Evolutionary conservation across 2,797 vertebrate species (phyloP).

Genomic region (Poeciliopsis turneri): DNA sequence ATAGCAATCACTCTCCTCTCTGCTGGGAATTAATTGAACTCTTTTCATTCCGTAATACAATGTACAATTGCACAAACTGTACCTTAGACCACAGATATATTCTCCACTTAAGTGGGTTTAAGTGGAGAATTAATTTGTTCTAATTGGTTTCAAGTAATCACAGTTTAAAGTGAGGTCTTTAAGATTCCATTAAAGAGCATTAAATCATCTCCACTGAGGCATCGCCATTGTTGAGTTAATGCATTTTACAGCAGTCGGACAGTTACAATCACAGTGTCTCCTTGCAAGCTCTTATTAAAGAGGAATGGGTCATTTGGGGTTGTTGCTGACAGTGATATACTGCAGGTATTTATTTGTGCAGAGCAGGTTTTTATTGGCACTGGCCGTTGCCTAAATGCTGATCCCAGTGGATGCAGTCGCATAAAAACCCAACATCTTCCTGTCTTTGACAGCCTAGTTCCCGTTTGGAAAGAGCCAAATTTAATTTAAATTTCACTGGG

Average conservation of each 20-base stretch:
- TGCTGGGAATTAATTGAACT: constrained; percentile 50
- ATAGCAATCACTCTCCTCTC: constrained; percentile 37
- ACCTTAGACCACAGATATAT: neutral
- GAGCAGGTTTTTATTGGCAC: constrained; percentile 64
- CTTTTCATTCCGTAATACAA: constrained; percentile 40
- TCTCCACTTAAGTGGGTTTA: constrained; percentile 37
- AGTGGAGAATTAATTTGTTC: constrained; percentile 41
- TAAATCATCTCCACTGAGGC: constrained; percentile 11
- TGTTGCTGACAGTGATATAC: constrained; percentile 61
- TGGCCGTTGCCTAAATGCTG: constrained; percentile 42
- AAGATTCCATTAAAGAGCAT: constrained; percentile 24
- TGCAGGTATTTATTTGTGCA: constrained; percentile 62
- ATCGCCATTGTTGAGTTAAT: constrained; percentile 28
- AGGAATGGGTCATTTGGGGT: constrained; percentile 57
- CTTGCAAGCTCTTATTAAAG: constrained; percentile 51
- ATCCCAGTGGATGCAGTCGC: constrained; percentile 46
- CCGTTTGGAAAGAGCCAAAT: constrained; percentile 48
- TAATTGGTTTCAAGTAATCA: constrained; percentile 47
- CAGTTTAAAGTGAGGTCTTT: constrained; percentile 27
- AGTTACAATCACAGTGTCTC: constrained; percentile 35
- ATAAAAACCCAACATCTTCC: constrained; percentile 52
- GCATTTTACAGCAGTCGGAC: constrained; percentile 48
- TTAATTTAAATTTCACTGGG: constrained; percentile 34
- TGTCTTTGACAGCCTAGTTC: constrained; percentile 51
- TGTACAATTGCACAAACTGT: constrained; percentile 18